Conservation (phyloP, 2,113 vertebrate genomes). For the Myiagra hebetior region DNA sequence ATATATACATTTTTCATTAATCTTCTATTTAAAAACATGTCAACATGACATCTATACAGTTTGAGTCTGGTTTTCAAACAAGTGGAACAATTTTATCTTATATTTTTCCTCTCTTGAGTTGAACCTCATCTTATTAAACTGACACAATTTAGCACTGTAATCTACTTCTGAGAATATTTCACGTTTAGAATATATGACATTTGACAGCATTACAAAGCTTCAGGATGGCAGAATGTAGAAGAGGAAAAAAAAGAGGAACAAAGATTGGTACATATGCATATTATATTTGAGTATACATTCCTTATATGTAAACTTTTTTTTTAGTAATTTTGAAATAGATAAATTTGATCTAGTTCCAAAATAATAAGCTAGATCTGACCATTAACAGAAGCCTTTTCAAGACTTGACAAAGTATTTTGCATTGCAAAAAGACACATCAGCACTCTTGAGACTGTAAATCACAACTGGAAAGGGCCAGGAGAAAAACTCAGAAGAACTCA, state of each 20-base stretch:
- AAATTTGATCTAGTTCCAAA: neutral
- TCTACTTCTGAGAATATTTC: slow-evolving; percentile 5
- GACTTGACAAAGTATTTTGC: neutral
- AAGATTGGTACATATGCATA: neutral
- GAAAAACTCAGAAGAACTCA: neutral
- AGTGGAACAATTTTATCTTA: neutral
- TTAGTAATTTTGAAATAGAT: neutral
- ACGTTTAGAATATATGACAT: neutral
- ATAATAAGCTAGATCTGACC: neutral
- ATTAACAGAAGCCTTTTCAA: neutral
- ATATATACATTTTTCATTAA: neutral
- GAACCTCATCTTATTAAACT: neutral
- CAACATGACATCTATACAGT: neutral
- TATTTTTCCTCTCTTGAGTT: neutral
- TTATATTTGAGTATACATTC: neutral
- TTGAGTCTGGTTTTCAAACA: neutral
- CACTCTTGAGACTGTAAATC: neutral
- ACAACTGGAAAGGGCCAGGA: neutral
- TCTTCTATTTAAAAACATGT: neutral
- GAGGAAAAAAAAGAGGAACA: neutral
- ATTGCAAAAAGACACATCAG: neutral
- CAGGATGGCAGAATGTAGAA: neutral
- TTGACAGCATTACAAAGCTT: neutral
- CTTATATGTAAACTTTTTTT: neutral
- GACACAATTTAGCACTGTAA: neutral